A percentile compares a stretch with the other conserved stretches of the same genome.
These are phyloP conservation scores for Cerastoderma edule DNA, from an alignment of 2,888 invertebrate genomes.

Conservation along the genomic window DNA sequence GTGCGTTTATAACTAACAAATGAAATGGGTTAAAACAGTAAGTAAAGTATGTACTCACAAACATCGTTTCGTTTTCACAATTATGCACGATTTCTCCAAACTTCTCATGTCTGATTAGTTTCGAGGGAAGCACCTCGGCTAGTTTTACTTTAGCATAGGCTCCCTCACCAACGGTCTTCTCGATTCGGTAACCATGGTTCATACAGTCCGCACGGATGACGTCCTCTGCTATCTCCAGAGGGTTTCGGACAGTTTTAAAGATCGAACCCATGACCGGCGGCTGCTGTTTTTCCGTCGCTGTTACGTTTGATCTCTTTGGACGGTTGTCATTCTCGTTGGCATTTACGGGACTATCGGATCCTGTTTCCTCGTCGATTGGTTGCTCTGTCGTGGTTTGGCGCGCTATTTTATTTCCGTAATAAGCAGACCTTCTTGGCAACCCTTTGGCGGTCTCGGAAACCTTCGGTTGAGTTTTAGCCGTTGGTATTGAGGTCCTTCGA, in stretches of 20 bases:
- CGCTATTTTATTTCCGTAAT: constrained; percentile 11
- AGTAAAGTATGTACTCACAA: constrained; percentile 2
- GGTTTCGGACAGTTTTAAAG: constrained; percentile 33
- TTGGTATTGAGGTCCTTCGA: background rate
- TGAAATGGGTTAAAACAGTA: too few species aligned
- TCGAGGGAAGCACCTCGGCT: constrained; percentile 66
- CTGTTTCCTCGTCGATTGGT: background rate
- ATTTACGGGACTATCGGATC: constrained; percentile 1
- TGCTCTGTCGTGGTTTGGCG: background rate
- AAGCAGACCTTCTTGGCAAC: constrained; percentile 18
- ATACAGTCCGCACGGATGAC: constrained; percentile 62
- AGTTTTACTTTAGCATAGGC: constrained; percentile 73
- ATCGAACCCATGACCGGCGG: constrained; percentile 25
- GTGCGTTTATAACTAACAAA: too few species aligned
- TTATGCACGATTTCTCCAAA: constrained; percentile 54
- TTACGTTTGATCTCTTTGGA: background rate
- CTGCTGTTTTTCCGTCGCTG: background rate
- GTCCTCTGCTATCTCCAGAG: constrained; percentile 49
- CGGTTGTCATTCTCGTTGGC: background rate
- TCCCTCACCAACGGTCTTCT: constrained; percentile 66
- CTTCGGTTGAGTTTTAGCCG: background rate
- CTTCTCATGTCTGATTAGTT: constrained; percentile 60
- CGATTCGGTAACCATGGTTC: constrained; percentile 66
- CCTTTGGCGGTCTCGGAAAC: background rate
- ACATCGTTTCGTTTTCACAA: constrained; percentile 9